Base-by-base conservation (phyloP, 1,140 invertebrate species). In the Medauroidea extradentata region DNA sequence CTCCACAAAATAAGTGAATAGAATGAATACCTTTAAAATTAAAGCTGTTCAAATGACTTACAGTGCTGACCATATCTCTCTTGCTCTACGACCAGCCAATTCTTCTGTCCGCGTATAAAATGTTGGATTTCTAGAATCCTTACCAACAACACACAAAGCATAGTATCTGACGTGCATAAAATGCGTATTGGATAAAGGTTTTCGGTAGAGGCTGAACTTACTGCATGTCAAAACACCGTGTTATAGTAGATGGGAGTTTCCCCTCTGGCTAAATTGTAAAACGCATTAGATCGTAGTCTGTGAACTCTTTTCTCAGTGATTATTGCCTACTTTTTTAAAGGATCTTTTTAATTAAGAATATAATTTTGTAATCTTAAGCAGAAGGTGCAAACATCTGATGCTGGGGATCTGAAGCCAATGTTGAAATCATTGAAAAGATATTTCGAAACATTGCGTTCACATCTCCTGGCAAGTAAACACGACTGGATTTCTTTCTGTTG, bases 41-140 rank as follows among this genome's bases (percentile, higher is more conserved):
- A 49, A 53, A 21, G 25, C 1, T 27, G 44, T 18, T 16, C 19
- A 67, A 57, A 57, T 65, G 49, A 54, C 59, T 25, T n/a, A 34
- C 23, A 69, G 25, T 16, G 64, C 67, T n/a, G 63, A 68, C 38
- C 48, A 52, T 38, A 68, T 50, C 58, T 68, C 38, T 24, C 25
- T 57, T 34, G 63, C 13, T 7, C 65, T 61, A 41, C 61, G 38
- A 25, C 59, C 57, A 51, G 66, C 64, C 52, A 53, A 39, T 51
- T 62, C 60, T 49, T 68, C 66, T 13, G 57, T 66, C 64, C 66
- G 67, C 14, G 48, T 54, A 49, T 65, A 67, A 53, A 69, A 69
- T 4, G 49, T 43, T 21, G 65, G 68, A 44, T 65, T 48, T 57
- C 42, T 59, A 14, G 67, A 49, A 14, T 57, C 50, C 46, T 64